Evolutionary conservation across 2,113 vertebrate genomes (phyloP), one percentile per base, ranked within the genome.

Genomic region (Brachyistius frenatus): DNA sequence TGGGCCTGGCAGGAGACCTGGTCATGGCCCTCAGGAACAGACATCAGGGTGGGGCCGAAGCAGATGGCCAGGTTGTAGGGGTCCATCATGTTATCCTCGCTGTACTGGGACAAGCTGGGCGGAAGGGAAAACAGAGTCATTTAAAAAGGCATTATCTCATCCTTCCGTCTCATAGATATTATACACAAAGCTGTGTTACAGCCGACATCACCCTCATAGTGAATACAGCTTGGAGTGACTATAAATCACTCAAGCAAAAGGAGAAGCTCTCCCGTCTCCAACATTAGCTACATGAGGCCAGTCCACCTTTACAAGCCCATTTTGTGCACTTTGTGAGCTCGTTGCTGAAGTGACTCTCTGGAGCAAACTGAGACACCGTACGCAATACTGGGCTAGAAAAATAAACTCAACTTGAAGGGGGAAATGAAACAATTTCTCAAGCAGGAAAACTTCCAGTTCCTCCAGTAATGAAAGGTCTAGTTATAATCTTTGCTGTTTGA

Each of bases 1-100:
- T 99, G 98, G 56, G 98, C 97, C 94, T 99, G 98, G 94, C 97
- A 98, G 30, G 98, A 97, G 62, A 99, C 98, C 92, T 99, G 98
- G 93, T 99, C 98, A 0, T 98, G 94, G 56, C 96, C 96, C 87
- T 99, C 98, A 0, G 98, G 98, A 67, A 99, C 98, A 0, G 97
- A 97, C 98, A 99, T 99, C 81, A 99, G 95, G 0, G 98, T 99
- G 81, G 98, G 98, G 54, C 98, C 98, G 0, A 99, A 99, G 90
- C 98, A 99, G 94, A 99, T 99, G 93, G 98, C 98, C 80, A 99
- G 94, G 83, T 99, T 99, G 93, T 99, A 99, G 86, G 98, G 98
- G 92, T 99, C 98, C 98, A 99, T 99, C 98, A 99, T 99, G 91
- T 99, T 99, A 15, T 99, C 98, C 78, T 99, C 98, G 83, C 97